Conservation (phyloP, 2,113 vertebrate species). For the Coryphaenoides rupestris region DNA sequence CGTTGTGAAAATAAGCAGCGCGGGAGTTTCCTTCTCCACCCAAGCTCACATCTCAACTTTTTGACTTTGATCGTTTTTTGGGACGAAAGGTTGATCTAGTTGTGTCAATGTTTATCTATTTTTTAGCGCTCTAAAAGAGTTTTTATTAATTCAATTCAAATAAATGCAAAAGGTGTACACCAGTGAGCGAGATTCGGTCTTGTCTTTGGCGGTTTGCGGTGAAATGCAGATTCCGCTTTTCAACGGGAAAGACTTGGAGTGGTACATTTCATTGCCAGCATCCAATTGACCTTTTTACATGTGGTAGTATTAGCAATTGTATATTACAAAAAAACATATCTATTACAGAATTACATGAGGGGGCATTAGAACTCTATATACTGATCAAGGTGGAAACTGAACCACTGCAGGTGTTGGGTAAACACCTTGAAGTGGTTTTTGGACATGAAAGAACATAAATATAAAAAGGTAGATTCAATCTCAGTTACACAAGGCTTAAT, state of each 20-base stretch:
- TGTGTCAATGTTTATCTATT: constrained; percentile 46
- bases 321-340: neutral
- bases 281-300: constrained; percentile 20
- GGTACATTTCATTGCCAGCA: constrained; percentile 21
- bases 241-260: neutral
- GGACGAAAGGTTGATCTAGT: constrained; percentile 54
- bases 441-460: no score
- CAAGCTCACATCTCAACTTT: constrained; percentile 55
- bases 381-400: no score
- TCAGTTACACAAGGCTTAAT: no score
- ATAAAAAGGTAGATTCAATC: no score
- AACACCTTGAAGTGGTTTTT: no score
- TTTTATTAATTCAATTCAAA: constrained; percentile 30
- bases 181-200: neutral
- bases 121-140: constrained; percentile 43
- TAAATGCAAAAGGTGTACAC: neutral
- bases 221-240: neutral
- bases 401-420: no score
- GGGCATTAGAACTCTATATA: constrained; percentile 23
- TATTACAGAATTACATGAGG: constrained; percentile 23
- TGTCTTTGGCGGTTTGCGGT: neutral
- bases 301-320: neutral
- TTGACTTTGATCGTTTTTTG: constrained; percentile 52
- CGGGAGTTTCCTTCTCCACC: constrained; percentile 35
- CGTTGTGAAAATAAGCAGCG: constrained; percentile 9